Conservation (phyloP, 2,888 invertebrate species). For the Omphaloscelis lunosa region DNA sequence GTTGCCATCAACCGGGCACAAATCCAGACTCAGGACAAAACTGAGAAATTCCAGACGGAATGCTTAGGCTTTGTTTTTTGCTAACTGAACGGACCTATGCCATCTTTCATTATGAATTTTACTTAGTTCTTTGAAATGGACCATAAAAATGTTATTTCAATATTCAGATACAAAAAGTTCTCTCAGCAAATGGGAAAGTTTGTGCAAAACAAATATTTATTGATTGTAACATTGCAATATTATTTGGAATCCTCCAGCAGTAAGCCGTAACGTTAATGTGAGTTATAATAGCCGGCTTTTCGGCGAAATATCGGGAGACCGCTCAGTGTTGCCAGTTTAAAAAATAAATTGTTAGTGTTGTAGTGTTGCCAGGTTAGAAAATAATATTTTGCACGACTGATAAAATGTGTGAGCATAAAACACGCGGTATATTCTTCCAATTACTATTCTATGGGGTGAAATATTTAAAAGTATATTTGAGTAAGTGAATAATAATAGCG, state of each 20-base stretch:
- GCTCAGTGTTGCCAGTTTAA: constrained; percentile 49
- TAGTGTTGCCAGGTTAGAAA: constrained; percentile 45
- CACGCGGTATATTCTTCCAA: neutral
- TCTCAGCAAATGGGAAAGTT: constrained; percentile 25
- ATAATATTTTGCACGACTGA: neutral
- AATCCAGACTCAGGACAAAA: no score
- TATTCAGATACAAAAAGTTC: constrained; percentile 25
- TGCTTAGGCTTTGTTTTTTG: no score
- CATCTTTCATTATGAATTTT: neutral
- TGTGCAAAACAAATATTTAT: constrained; percentile 40
- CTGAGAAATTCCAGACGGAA: no score
- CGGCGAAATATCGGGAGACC: constrained; percentile 69
- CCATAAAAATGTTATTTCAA: constrained; percentile 17
- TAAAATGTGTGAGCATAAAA: constrained; percentile 1
- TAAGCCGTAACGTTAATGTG: constrained; percentile 57
- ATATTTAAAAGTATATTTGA: neutral
- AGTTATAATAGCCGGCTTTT: constrained; percentile 78
- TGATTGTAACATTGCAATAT: constrained; percentile 38
- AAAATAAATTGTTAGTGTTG: constrained; percentile 34
- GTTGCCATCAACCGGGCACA: no score
- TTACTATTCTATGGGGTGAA: neutral
- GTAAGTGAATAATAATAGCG: neutral
- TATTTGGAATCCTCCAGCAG: constrained; percentile 46
- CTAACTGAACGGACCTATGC: neutral
- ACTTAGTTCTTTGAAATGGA: neutral